These are phyloP conservation scores for Mastacembelus armatus DNA, from an alignment of 2,797 vertebrate species.

Conservation along the genomic window DNA sequence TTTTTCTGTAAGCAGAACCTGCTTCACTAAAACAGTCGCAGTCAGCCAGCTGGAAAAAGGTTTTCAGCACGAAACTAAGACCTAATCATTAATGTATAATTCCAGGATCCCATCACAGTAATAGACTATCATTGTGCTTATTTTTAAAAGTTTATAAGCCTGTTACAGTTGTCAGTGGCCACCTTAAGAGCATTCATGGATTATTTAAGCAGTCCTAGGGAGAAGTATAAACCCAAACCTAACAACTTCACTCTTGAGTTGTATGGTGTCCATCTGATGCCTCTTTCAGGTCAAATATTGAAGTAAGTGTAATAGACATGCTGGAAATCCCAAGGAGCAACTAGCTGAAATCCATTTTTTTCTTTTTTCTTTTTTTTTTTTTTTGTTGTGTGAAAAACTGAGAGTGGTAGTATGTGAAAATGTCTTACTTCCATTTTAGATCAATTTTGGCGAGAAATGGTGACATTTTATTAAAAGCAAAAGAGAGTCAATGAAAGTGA, in stretches of 20 bases:
- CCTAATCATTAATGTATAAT: constrained; percentile 78
- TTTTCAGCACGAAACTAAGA: constrained; percentile 53
- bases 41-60: constrained; percentile 57
- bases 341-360: constrained; percentile 66
- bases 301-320: constrained; percentile 50
- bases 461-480: constrained; percentile 40
- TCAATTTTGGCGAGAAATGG: constrained; percentile 47
- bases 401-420: constrained; percentile 53
- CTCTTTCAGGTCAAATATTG: constrained; percentile 63
- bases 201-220: constrained; percentile 72
- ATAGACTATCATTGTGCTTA: constrained; percentile 77
- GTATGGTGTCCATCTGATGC: constrained; percentile 55
- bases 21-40: constrained; percentile 66
- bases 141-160: constrained; percentile 83
- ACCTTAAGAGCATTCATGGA: constrained; percentile 77
- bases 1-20: constrained; percentile 24
- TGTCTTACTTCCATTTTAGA: constrained; percentile 51
- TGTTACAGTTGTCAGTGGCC: constrained; percentile 62
- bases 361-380: too few species aligned
- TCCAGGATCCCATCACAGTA: constrained; percentile 69
- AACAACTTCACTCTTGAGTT: constrained; percentile 54
- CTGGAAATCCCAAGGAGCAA: constrained; percentile 39
- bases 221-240: constrained; percentile 60
- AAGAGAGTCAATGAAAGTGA: constrained; percentile 24
- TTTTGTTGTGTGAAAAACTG: constrained; percentile 60